Conservation (phyloP, 2,888 invertebrate genomes). For the Lasius platythorax region DNA sequence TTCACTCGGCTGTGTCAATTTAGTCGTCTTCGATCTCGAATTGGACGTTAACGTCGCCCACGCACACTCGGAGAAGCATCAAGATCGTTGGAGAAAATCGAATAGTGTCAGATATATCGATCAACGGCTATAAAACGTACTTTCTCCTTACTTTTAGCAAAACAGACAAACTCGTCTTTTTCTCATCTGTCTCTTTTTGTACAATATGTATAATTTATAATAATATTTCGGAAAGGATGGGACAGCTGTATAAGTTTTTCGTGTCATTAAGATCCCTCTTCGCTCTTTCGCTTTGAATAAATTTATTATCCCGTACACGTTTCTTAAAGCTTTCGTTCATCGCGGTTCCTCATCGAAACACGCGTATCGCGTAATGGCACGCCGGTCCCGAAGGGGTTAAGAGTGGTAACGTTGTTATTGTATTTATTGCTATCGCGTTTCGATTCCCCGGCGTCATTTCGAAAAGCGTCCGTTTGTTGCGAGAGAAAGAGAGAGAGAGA, state of each 20-base stretch:
- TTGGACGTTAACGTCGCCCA: constrained; percentile 25
- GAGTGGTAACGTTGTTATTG: constrained; percentile 64
- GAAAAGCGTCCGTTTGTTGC: constrained; percentile 36
- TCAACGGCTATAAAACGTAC: not conserved
- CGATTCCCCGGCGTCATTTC: constrained; percentile 71
- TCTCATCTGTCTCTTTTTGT: not conserved
- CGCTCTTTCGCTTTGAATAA: not conserved
- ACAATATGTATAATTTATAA: not conserved
- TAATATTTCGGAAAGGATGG: not conserved
- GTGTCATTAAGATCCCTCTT: not conserved
- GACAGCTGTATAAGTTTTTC: not conserved
- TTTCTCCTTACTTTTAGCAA: not conserved
- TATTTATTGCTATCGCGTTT: constrained; percentile 72
- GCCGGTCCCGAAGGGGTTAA: constrained; percentile 68
- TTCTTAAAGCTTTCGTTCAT: constrained; percentile 19
- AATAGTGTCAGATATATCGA: not conserved
- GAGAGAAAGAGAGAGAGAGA: constrained; percentile 52
- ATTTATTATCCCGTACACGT: not conserved
- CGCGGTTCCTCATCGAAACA: not conserved
- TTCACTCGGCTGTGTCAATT: constrained; percentile 49
- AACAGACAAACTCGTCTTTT: not conserved
- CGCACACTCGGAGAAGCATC: constrained; percentile 5
- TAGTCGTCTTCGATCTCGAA: constrained; percentile 36
- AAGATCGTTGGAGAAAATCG: constrained; percentile 1
- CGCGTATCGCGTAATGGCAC: constrained; percentile 50